Evolutionary conservation across 2,113 vertebrate species (phyloP).

Genomic region (Anseranas semipalmata): DNA sequence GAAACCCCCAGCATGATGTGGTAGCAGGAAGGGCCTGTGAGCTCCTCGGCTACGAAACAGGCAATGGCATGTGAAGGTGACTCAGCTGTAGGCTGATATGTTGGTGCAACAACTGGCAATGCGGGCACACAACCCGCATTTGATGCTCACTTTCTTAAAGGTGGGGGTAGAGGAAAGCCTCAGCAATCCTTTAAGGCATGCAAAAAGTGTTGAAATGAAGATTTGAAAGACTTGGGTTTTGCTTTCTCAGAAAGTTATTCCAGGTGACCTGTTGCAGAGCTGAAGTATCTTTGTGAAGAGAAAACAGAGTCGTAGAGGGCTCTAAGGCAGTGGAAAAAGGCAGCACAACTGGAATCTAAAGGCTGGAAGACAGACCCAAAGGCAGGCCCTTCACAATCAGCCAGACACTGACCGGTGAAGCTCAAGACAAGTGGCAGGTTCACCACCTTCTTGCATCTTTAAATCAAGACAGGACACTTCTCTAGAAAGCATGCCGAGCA

Average conservation of each 20-base stretch:
- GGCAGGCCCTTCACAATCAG: not conserved
- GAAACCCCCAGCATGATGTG: rapidly evolving
- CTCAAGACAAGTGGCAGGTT: not conserved
- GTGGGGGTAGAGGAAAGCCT: not conserved
- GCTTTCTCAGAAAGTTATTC: not conserved
- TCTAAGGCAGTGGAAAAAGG: not conserved
- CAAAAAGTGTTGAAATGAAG: not conserved
- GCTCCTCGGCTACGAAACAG: rapidly evolving
- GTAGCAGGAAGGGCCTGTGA: not conserved
- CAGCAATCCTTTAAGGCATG: not conserved
- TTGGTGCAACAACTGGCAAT: not conserved
- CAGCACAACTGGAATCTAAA: not conserved
- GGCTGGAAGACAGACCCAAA: not conserved
- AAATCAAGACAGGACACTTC: not conserved
- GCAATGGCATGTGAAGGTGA: rapidly evolving
- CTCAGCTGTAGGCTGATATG: not conserved
- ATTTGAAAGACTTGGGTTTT: not conserved
- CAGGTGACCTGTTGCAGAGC: not conserved
- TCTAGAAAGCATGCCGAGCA: not conserved
- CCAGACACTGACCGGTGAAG: not conserved
- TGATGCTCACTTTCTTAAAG: not conserved
- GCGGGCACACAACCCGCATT: rapidly evolving
- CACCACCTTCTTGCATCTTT: not conserved
- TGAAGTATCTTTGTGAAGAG: rapidly evolving
- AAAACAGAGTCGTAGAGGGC: not conserved